phyloP scores from a whole-genome alignment of 2,888 invertebrate genomes.

The Chrysina gloriosa region DNA sequence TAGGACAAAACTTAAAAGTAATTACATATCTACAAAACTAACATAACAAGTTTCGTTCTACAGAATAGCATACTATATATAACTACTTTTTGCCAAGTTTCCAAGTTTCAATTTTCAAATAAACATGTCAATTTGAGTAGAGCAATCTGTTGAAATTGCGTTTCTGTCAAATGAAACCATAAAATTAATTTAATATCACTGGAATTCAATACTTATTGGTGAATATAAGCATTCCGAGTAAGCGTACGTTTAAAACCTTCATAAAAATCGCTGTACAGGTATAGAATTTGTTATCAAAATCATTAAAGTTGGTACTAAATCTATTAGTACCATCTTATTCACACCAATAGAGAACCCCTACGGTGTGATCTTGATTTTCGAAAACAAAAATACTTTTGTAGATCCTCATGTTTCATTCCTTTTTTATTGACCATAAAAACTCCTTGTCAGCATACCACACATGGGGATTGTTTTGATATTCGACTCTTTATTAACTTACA shows the following conservation, averaged over 20 bases:
- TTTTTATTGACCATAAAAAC: constrained; percentile 31
- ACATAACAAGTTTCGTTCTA: too few species aligned
- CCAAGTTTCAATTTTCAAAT: too few species aligned
- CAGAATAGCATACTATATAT: too few species aligned
- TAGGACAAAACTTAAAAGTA: too few species aligned
- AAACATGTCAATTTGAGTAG: too few species aligned
- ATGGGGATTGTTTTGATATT: constrained; percentile 33
- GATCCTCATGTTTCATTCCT: constrained; percentile 24
- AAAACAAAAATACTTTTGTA: constrained; percentile 5
- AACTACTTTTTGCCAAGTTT: too few species aligned
- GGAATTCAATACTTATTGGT: too few species aligned
- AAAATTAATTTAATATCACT: too few species aligned
- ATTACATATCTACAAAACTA: too few species aligned
- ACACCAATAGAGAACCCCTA: constrained; percentile 4
- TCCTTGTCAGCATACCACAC: constrained; percentile 21
- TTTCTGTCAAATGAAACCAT: too few species aligned
- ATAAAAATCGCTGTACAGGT: background rate
- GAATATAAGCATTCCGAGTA: background rate
- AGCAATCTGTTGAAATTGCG: too few species aligned
- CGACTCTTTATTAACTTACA: constrained; percentile 32
- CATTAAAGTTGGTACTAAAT: background rate
- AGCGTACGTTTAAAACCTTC: background rate
- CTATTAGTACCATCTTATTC: background rate
- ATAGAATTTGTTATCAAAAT: constrained; percentile 12
- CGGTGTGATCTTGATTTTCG: constrained; percentile 7